Evolutionary conservation across 2,888 invertebrate species (phyloP), one percentile per base, ranked within the genome.

Genomic region (Palloptera scutellata): DNA sequence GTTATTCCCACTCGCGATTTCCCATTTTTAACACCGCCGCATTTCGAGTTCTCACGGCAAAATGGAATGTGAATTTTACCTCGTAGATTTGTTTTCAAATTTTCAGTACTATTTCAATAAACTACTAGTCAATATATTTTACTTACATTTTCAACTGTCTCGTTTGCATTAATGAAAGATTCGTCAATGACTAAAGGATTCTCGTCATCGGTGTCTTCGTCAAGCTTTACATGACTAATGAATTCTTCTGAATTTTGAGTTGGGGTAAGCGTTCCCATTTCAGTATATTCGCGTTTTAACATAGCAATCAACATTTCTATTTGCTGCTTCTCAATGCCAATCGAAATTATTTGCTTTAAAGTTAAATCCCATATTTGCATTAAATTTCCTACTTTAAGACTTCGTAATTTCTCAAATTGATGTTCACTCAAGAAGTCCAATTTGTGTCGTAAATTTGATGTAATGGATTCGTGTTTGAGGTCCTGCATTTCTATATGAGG

Each of bases 101-200:
- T n/a, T n/a, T n/a, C n/a, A n/a, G n/a, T n/a, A n/a, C n/a, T n/a
- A n/a, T n/a, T n/a, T n/a, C n/a, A n/a, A n/a, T n/a, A n/a, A n/a
- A n/a, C n/a, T n/a, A n/a, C n/a, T n/a, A n/a, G n/a, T n/a, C n/a
- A n/a, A n/a, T n/a, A 30, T 30, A 30, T 30, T 30, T 48, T 15
- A 48, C 15, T 12, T 48, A 48, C 48, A 12, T 48, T 48, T 8
- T 48, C 48, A 48, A 12, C 3, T 13, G 53, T 52, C 54, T 66
- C 66, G n/a, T 61, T 45, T 43, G 42, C 43, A 45, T 15, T 19
- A 15, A 19, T 10, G 8, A 66, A n/a, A 10, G 42, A 54, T 54
- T 69, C 66, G 53, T 69, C 66, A 48, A 67, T 69, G 53, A 69
- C 61, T 19, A 67, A 55, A 20, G 63, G 64, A 48, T 58, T 45